These are phyloP conservation scores for Pogonocherus hispidulus DNA, from an alignment of 2,888 invertebrate species.

Conservation along the genomic window DNA sequence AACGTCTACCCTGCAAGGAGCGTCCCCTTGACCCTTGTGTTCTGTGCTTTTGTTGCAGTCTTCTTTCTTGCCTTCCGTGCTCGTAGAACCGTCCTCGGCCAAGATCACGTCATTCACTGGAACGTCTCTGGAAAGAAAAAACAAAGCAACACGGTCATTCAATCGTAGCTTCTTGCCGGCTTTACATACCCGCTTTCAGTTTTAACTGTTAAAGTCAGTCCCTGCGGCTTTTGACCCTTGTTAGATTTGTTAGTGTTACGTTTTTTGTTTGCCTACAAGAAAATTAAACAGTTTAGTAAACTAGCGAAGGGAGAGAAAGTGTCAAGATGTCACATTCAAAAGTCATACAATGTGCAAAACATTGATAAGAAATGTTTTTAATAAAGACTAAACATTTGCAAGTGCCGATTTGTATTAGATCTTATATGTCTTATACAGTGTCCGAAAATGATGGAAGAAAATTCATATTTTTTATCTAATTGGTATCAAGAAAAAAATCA, in stretches of 20 bases:
- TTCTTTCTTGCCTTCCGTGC: constrained; percentile 56
- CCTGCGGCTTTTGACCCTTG: constrained; percentile 59
- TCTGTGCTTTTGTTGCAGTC: constrained; percentile 59
- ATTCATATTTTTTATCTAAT: too few relatives aligned
- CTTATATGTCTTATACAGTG: too few relatives aligned
- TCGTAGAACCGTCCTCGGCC: constrained; percentile 54
- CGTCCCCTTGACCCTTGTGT: constrained; percentile 68
- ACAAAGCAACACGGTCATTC: constrained; percentile 3
- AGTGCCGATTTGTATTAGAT: too few relatives aligned
- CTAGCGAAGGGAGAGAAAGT: background rate
- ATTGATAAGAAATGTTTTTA: too few relatives aligned
- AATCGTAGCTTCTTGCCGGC: background rate
- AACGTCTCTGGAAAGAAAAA: constrained; percentile 61
- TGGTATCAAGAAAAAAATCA: too few relatives aligned
- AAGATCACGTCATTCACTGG: constrained; percentile 63
- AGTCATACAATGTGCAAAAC: background rate
- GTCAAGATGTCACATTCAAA: background rate
- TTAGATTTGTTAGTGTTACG: constrained; percentile 63
- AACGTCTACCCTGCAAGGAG: constrained; percentile 51
- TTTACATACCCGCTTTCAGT: constrained; percentile 64
- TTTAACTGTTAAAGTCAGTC: constrained; percentile 63
- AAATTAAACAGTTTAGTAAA: constrained; percentile 29
- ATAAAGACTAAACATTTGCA: too few relatives aligned
- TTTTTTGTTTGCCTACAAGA: constrained; percentile 63
- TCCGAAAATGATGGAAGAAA: too few relatives aligned